These are phyloP conservation scores for Palythoa caribaeorum DNA, from an alignment of 92 coral and sea anemone genomes.

Conservation along the genomic window DNA sequence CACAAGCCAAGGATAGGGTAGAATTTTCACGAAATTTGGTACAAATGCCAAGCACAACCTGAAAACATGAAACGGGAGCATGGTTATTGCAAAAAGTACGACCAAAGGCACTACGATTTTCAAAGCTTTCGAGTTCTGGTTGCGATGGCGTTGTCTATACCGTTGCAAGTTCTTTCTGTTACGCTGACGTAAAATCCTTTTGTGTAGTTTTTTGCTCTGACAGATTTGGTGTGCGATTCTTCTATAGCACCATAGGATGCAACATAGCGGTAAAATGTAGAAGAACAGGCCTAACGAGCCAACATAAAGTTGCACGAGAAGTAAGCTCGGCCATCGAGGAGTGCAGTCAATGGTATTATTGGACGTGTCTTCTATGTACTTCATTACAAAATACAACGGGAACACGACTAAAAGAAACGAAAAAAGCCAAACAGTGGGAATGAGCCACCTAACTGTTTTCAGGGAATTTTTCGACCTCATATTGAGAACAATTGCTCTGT, in stretches of 20 bases:
- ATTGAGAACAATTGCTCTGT: conserved; percentile 53
- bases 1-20: conserved; percentile 79
- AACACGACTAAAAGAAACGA: conserved; percentile 31
- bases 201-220: conserved; percentile 78
- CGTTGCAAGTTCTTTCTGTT: not conserved
- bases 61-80: conserved; percentile 93
- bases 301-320: conserved; percentile 56
- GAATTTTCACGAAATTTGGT: not conserved
- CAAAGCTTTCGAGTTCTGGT: conserved; percentile 81
- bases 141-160: conserved; percentile 28
- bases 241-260: conserved; percentile 84
- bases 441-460: conserved; percentile 30
- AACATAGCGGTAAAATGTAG: conserved; percentile 84
- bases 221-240: conserved; percentile 81
- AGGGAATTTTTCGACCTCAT: conserved; percentile 37
- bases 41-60: conserved; percentile 72
- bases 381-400: conserved; percentile 52
- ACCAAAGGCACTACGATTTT: conserved; percentile 93
- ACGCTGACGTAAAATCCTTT: conserved; percentile 50
- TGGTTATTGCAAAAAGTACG: conserved; percentile 80
- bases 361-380: conserved; percentile 46
- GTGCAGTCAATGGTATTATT: conserved; percentile 80
- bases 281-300: conserved; percentile 69
- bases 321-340: conserved; percentile 74
- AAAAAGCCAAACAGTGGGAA: conserved; percentile 37